Conservation (phyloP, 1,140 invertebrate species). For the Vanessa tameamea region DNA sequence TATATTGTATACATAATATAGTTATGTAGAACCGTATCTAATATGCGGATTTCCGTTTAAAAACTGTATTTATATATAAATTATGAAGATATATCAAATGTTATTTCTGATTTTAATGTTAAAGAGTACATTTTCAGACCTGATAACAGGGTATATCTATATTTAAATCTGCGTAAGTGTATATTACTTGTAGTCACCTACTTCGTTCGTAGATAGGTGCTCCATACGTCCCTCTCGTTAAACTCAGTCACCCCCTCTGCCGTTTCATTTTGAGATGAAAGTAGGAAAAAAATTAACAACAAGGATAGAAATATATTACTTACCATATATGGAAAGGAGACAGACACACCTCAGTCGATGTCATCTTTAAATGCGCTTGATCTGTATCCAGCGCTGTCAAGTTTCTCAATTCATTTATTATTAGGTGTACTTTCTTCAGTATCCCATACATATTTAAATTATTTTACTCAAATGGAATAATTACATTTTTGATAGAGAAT, state of each 20-base stretch:
- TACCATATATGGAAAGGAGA: constrained; percentile 73
- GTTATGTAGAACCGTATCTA: too few relatives aligned
- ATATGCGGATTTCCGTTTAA: too few relatives aligned
- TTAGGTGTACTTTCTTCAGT: neutral
- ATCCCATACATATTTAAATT: neutral
- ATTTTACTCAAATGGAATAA: too few relatives aligned
- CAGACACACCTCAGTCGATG: constrained; percentile 58
- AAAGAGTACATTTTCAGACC: constrained; percentile 21
- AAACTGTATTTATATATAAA: neutral
- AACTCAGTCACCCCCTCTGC: constrained; percentile 59
- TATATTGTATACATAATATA: too few relatives aligned
- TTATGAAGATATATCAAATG: neutral
- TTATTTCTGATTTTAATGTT: neutral
- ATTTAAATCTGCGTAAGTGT: constrained; percentile 52
- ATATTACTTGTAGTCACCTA: constrained; percentile 46
- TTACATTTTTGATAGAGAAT: too few relatives aligned
- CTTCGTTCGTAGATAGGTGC: constrained; percentile 45
- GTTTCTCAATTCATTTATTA: constrained; percentile 44
- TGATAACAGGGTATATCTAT: constrained; percentile 41
- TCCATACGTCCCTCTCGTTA: constrained; percentile 61
- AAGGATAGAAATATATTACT: constrained; percentile 65
- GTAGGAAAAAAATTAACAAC: constrained; percentile 48
- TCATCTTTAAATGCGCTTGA: constrained; percentile 72
- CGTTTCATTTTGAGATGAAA: constrained; percentile 58
- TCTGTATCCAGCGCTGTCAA: constrained; percentile 63